These are phyloP conservation scores for Cerastoderma edule DNA, from an alignment of 2,888 invertebrate species.

Conservation along the genomic window DNA sequence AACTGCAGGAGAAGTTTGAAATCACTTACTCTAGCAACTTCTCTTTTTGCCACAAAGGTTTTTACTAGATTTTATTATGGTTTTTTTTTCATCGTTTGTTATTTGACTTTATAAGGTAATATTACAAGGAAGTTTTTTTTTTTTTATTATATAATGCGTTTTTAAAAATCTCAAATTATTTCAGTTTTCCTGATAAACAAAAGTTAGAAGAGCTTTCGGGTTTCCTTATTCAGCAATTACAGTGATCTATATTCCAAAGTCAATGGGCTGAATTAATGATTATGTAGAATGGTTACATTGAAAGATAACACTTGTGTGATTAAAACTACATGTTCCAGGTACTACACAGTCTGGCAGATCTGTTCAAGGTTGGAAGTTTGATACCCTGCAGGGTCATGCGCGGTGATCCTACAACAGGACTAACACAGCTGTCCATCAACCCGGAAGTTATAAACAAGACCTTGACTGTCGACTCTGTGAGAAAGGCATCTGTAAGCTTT, in stretches of 20 bases:
- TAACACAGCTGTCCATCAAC: not conserved
- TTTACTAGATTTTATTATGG: no score
- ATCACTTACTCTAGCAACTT: not conserved
- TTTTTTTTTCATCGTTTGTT: no score
- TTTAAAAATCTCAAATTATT: not conserved
- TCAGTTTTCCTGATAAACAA: not conserved
- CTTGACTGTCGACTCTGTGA: not conserved
- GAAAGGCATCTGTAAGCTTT: no score
- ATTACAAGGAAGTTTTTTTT: no score
- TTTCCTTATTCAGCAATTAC: not conserved
- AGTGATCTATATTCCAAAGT: not conserved
- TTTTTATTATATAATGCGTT: not conserved
- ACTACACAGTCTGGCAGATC: conserved; percentile 1
- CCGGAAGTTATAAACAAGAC: not conserved
- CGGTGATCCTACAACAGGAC: not conserved
- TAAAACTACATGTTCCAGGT: not conserved
- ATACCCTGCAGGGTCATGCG: conserved; percentile 2
- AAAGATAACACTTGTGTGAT: no score
- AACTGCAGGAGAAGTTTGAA: no score
- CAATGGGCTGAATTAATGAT: not conserved
- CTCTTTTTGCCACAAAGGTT: no score
- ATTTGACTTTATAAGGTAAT: no score
- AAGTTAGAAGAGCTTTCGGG: not conserved
- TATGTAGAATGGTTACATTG: no score
- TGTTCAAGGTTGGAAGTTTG: conserved; percentile 10